Evolutionary conservation across 2,797 vertebrate species (phyloP).

Genomic region (Heterohyrax brucei): DNA sequence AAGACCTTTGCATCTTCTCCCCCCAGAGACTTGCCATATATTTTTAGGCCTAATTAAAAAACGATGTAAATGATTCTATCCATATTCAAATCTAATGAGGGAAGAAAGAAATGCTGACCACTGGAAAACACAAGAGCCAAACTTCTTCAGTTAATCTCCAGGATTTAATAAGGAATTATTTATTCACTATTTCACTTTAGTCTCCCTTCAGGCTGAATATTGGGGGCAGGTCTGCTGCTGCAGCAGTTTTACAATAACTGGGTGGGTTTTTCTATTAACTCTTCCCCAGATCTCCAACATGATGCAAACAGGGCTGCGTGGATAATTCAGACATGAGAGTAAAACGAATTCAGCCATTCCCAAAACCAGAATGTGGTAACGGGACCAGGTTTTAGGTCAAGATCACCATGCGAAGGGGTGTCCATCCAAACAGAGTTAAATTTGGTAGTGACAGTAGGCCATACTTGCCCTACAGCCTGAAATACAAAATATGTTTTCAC

Average conservation of each 20-base stretch:
- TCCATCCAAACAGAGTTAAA: conserved; percentile 28
- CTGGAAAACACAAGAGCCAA: conserved; percentile 18
- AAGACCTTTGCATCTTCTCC: conserved; percentile 3
- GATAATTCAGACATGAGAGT: not conserved
- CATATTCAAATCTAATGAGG: conserved; percentile 11
- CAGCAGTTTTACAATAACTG: not conserved
- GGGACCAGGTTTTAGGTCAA: conserved; percentile 54
- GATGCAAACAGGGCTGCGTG: not conserved
- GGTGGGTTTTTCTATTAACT: not conserved
- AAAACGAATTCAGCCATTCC: not conserved
- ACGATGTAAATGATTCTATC: conserved; percentile 36
- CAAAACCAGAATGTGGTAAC: conserved; percentile 1
- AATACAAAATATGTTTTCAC: conserved; percentile 43
- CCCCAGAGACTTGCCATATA: not conserved
- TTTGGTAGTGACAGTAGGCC: not conserved
- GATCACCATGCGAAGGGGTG: conserved; percentile 6
- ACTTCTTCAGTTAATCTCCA: conserved; percentile 15
- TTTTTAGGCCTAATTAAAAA: conserved; percentile 75
- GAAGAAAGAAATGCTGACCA: conserved; percentile 76
- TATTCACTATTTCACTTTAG: conserved; percentile 26
- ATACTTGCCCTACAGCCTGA: not conserved
- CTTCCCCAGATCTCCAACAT: not conserved
- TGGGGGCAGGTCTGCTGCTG: not conserved
- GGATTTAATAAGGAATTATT: conserved; percentile 67
- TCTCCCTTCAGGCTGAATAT: not conserved